These are phyloP conservation scores for Amphipoea lucens DNA, from an alignment of 2,888 invertebrate genomes.

Conservation along the genomic window DNA sequence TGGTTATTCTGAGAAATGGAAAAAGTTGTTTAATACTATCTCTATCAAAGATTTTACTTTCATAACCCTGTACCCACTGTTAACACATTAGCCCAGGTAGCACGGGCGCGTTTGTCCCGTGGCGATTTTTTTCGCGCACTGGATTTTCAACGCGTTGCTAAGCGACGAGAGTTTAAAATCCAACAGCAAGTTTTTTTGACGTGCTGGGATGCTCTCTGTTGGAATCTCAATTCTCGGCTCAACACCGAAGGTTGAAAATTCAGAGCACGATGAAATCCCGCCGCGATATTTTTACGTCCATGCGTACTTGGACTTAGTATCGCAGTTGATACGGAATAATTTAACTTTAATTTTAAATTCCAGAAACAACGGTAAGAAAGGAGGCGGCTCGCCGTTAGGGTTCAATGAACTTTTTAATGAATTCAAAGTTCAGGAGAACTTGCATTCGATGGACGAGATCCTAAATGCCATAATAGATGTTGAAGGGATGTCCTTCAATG, in stretches of 20 bases:
- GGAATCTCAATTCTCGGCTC: not conserved
- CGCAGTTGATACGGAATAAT: not conserved
- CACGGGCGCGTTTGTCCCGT: not conserved
- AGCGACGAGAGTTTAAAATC: too few species aligned
- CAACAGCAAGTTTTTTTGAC: too few species aligned
- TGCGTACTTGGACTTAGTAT: not conserved
- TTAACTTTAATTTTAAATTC: conserved; percentile 18
- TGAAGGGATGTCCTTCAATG: conserved; percentile 98
- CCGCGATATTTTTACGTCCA: not conserved
- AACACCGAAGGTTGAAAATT: not conserved
- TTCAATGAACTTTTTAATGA: conserved; percentile 97
- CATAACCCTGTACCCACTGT: not conserved
- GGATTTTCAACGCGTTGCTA: not conserved
- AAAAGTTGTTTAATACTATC: not conserved
- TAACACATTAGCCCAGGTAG: not conserved
- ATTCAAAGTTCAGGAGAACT: conserved; percentile 96
- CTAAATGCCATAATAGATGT: conserved; percentile 96
- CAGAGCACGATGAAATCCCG: not conserved
- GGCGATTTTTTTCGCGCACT: not conserved
- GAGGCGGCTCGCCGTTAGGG: conserved; percentile 95
- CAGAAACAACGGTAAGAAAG: conserved; percentile 92
- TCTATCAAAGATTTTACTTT: conserved; percentile 6
- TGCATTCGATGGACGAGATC: conserved; percentile 96
- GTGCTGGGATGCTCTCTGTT: too few species aligned
- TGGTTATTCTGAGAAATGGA: not conserved